These are phyloP conservation scores for Leucoptera coffeella DNA, from an alignment of 2,888 invertebrate species.

Conservation along the genomic window DNA sequence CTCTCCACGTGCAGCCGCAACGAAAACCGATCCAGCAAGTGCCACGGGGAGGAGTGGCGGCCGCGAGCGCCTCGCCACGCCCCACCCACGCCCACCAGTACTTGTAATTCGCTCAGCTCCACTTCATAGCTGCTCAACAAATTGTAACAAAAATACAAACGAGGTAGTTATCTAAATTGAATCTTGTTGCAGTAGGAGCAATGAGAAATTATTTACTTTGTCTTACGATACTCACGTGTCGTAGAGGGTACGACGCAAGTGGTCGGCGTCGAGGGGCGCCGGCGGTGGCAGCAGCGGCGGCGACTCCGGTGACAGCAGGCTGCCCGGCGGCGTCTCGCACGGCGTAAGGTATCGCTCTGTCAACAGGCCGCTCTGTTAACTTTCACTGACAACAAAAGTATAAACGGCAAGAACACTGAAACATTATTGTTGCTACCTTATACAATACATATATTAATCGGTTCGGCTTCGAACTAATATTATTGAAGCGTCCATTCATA, in stretches of 20 bases:
- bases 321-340: slow-evolving; percentile 81
- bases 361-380: too few relatives aligned
- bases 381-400: too few relatives aligned
- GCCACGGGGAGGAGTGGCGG: slow-evolving; percentile 76
- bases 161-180: not conserved
- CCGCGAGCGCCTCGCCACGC: slow-evolving; percentile 86
- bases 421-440: too few relatives aligned
- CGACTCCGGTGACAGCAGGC: slow-evolving; percentile 57
- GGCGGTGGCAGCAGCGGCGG: slow-evolving; percentile 13
- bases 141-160: not conserved
- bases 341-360: slow-evolving; percentile 73
- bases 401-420: too few relatives aligned
- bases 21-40: slow-evolving; percentile 77
- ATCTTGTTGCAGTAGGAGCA: not conserved
- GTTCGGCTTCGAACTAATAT: too few relatives aligned
- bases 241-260: slow-evolving; percentile 64
- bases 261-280: slow-evolving; percentile 44
- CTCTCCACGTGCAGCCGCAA: slow-evolving; percentile 65
- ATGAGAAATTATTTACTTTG: not conserved
- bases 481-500: too few relatives aligned
- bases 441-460: too few relatives aligned
- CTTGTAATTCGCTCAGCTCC: slow-evolving; percentile 77
- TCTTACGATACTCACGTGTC: slow-evolving; percentile 47
- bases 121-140: slow-evolving; percentile 58
- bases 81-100: slow-evolving; percentile 83